These are phyloP conservation scores for Esox niger DNA, from an alignment of 2,113 vertebrate genomes.

Conservation along the genomic window DNA sequence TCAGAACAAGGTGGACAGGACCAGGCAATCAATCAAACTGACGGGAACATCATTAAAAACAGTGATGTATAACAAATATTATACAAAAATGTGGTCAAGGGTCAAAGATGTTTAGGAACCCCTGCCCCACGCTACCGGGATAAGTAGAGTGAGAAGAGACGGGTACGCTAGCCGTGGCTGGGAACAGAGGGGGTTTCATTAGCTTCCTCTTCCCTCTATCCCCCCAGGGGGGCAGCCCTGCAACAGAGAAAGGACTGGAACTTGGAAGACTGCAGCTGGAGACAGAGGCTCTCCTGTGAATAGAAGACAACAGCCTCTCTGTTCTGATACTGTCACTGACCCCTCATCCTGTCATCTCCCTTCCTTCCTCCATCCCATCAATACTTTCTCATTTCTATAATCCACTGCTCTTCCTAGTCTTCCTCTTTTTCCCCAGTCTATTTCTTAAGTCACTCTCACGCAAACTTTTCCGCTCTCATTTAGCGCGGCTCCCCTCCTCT, in stretches of 20 bases:
- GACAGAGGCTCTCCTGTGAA: conserved; percentile 61
- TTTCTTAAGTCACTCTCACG: background rate
- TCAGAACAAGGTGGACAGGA: no score
- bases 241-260: conserved; percentile 22
- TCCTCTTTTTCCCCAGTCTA: background rate
- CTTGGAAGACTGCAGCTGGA: conserved; percentile 51
- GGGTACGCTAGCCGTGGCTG: background rate
- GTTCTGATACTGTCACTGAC: conserved; percentile 32
- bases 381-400: background rate
- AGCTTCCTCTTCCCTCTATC: conserved; percentile 9
- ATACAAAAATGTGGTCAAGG: no score
- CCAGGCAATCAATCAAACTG: no score
- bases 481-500: background rate
- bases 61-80: no score
- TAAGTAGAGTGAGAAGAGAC: background rate
- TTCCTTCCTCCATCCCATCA: background rate
- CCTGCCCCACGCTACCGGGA: conserved; percentile 52
- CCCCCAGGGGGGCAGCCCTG: conserved; percentile 37
- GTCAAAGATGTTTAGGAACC: no score
- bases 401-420: background rate
- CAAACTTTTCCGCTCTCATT: background rate
- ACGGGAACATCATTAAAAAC: no score
- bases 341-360: conserved; percentile 19
- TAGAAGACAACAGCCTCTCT: conserved; percentile 53
- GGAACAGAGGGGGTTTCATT: no score